Conservation (phyloP, 64 coral and sea anemone species). For the Porites australiensis region DNA sequence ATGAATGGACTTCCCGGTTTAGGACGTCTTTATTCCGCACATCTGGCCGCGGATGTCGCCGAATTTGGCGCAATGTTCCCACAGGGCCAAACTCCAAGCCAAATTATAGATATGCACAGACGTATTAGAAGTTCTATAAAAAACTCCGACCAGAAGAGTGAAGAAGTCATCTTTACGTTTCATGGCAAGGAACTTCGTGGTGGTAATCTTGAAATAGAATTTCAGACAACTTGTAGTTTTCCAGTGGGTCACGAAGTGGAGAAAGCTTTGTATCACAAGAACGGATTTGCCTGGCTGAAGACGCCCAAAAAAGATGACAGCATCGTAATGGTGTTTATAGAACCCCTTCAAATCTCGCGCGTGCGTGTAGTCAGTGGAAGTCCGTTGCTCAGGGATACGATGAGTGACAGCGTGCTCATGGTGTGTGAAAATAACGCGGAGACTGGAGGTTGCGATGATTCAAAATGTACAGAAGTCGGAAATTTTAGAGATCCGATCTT, state of each 20-base stretch:
- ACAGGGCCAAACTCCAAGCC: neutral
- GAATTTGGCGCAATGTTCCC: constrained; percentile 57
- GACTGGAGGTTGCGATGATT: neutral
- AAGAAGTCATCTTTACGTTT: neutral
- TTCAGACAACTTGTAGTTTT: neutral
- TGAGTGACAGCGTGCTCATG: neutral
- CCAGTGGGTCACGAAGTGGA: constrained; percentile 6
- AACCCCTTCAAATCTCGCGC: constrained; percentile 6
- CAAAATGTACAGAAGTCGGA: constrained; percentile 2
- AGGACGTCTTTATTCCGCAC: neutral
- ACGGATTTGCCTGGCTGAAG: constrained; percentile 37
- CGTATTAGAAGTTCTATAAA: neutral
- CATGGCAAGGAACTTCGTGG: neutral
- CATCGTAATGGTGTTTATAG: constrained; percentile 11
- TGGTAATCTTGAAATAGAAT: neutral
- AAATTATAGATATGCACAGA: neutral
- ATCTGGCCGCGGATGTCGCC: neutral
- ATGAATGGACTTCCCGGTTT: neutral
- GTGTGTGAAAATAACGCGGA: neutral
- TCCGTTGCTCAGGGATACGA: constrained; percentile 4
- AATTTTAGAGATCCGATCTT: constrained; percentile 47
- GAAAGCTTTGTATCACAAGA: constrained; percentile 22
- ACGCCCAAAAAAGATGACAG: constrained; percentile 31
- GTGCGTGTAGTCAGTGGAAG: constrained; percentile 28
- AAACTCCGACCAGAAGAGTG: neutral